Evolutionary conservation across 2,797 vertebrate genomes (phyloP).

Genomic region (Coranthus polyacanthus): DNA sequence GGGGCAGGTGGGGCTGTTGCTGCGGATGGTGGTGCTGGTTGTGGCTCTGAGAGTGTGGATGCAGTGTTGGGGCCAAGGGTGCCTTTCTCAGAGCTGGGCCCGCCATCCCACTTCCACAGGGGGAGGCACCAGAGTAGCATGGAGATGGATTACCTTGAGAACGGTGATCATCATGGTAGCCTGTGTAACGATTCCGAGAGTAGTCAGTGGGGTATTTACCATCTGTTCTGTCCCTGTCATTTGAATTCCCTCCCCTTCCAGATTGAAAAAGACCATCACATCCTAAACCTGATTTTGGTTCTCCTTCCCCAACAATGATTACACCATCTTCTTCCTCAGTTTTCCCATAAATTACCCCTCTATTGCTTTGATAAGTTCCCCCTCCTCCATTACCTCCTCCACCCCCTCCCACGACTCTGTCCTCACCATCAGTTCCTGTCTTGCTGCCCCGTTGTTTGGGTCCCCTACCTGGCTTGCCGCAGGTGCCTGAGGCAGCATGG

Average conservation of each 20-base stretch:
- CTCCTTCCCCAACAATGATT: conserved; percentile 85
- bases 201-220: conserved; percentile 87
- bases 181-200: conserved; percentile 89
- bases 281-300: conserved; percentile 82
- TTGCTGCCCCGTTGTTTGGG: conserved; percentile 85
- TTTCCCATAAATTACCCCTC: conserved; percentile 85
- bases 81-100: conserved; percentile 88
- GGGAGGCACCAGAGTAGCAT: conserved; percentile 87
- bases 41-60: conserved; percentile 88
- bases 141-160: conserved; percentile 88
- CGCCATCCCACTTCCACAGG: conserved; percentile 88
- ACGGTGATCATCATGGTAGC: conserved; percentile 89
- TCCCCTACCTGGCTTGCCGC: conserved; percentile 89
- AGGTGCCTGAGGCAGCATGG: conserved; percentile 90
- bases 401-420: conserved; percentile 82
- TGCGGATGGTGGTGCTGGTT: conserved; percentile 85
- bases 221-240: conserved; percentile 85
- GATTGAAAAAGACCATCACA: conserved; percentile 86
- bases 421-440: conserved; percentile 84
- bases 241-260: conserved; percentile 85
- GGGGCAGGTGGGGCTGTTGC: conserved; percentile 87
- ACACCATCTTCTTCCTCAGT: conserved; percentile 85
- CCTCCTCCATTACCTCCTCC: conserved; percentile 85
- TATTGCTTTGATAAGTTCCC: conserved; percentile 84
- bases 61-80: conserved; percentile 88